phyloP scores from a whole-genome alignment of 2,888 invertebrate genomes.

The Diabrotica balteata region DNA sequence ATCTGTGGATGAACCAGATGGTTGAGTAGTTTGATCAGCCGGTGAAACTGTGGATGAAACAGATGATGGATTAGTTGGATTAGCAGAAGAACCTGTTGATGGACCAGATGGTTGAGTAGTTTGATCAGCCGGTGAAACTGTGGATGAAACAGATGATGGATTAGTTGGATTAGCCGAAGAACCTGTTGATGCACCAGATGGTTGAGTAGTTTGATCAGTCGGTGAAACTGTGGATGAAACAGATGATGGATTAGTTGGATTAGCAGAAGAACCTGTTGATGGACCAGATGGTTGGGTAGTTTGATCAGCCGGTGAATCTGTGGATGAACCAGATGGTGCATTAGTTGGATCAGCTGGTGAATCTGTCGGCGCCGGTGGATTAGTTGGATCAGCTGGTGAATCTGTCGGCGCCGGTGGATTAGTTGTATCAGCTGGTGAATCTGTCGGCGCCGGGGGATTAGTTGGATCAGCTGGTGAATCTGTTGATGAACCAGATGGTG shows the following conservation, averaged over 20 bases:
- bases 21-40: background rate
- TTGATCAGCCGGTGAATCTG: background rate
- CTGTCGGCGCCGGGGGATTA: background rate
- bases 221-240: background rate
- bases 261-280: background rate
- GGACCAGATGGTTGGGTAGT: background rate
- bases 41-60: background rate
- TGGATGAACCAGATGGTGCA: background rate
- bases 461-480: background rate
- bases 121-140: background rate
- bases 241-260: background rate
- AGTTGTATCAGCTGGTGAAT: background rate
- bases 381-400: no score
- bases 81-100: no score
- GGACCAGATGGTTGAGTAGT: no score
- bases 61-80: background rate
- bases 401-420: background rate
- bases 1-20: background rate
- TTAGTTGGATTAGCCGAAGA: background rate
- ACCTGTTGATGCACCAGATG: background rate
- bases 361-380: background rate
- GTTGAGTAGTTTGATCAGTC: background rate
- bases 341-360: background rate
- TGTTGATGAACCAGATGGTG: background rate
- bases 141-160: background rate